phyloP scores from a whole-genome alignment of 2,113 vertebrate genomes.

The Neogale vison region DNA sequence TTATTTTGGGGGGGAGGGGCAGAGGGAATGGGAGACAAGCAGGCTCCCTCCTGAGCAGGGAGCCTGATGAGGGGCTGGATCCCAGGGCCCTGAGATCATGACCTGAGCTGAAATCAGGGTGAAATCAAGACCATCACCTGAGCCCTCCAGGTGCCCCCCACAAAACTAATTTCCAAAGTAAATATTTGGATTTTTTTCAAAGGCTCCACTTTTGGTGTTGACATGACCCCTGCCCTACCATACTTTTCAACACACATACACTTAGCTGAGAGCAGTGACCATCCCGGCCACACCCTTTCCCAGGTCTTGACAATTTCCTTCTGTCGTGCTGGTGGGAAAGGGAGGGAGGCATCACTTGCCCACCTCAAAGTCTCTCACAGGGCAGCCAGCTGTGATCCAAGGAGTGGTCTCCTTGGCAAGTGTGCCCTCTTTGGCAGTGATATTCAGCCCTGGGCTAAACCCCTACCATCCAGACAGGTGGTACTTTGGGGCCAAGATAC shows the following conservation, averaged over 20 bases:
- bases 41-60: neutral
- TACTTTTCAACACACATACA: neutral
- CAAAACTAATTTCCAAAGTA: slow-evolving; percentile 30
- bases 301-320: neutral
- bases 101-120: neutral
- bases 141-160: neutral
- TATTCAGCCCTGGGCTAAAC: neutral
- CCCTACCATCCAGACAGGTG: neutral
- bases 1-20: neutral
- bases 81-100: neutral
- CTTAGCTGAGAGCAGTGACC: neutral
- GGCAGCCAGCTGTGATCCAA: neutral
- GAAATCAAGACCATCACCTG: no score
- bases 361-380: neutral
- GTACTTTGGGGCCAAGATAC: neutral
- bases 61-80: neutral
- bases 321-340: neutral
- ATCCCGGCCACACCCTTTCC: neutral
- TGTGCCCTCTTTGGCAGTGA: neutral
- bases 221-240: neutral
- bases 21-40: neutral
- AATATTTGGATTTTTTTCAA: neutral
- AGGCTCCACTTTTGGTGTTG: neutral
- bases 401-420: neutral
- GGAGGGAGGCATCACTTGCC: no score